These are phyloP conservation scores for Bombus difficillimus DNA, from an alignment of 1,140 invertebrate species.

Conservation along the genomic window DNA sequence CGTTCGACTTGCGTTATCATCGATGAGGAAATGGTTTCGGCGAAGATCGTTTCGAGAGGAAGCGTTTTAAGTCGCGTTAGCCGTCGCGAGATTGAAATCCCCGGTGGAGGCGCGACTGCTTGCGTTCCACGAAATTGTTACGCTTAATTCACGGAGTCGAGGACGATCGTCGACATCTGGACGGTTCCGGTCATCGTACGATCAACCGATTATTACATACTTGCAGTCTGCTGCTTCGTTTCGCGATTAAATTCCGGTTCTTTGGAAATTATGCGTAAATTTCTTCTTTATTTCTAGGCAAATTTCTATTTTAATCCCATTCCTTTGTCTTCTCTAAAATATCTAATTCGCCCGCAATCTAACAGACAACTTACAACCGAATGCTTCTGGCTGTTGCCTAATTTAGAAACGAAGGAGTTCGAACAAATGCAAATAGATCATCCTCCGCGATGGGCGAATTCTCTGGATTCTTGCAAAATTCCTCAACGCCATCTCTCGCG, in stretches of 20 bases:
- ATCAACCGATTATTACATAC: slow-evolving; percentile 12
- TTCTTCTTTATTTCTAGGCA: too few relatives aligned
- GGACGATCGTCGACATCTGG: slow-evolving; percentile 26
- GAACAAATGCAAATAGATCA: too few relatives aligned
- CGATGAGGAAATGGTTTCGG: background rate
- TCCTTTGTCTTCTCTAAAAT: too few relatives aligned
- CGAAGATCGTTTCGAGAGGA: slow-evolving; percentile 9
- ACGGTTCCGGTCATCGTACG: slow-evolving; percentile 2
- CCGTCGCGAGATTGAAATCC: background rate
- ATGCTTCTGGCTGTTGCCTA: too few relatives aligned
- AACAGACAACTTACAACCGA: too few relatives aligned
- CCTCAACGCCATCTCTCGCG: background rate
- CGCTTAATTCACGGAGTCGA: slow-evolving; percentile 21
- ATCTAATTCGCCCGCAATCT: too few relatives aligned
- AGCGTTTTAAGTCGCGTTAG: background rate
- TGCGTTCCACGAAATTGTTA: slow-evolving; percentile 37
- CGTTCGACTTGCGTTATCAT: background rate
- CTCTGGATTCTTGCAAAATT: background rate
- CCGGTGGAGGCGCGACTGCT: background rate
- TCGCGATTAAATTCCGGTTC: background rate
- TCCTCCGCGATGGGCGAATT: too few relatives aligned
- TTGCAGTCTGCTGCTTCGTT: background rate
- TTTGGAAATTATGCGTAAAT: background rate
- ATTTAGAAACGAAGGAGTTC: too few relatives aligned
- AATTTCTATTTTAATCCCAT: too few relatives aligned